These are phyloP conservation scores for Teleogryllus occipitalis DNA, from an alignment of 1,140 invertebrate genomes.

Conservation along the genomic window DNA sequence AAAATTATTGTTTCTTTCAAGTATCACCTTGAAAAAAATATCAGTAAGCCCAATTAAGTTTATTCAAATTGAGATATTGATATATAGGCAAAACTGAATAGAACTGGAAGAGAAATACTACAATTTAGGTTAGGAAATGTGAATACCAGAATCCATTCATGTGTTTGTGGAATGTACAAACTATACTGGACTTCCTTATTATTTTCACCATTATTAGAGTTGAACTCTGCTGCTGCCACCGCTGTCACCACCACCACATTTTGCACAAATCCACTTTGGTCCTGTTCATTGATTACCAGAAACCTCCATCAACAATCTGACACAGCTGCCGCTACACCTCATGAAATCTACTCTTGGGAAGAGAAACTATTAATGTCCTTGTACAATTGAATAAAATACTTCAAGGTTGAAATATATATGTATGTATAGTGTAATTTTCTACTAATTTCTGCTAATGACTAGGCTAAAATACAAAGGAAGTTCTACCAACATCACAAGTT, in stretches of 20 bases:
- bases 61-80: too few species aligned
- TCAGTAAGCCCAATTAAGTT: too few species aligned
- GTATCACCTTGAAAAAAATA: background rate
- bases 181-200: background rate
- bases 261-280: background rate
- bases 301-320: background rate
- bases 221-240: background rate
- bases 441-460: background rate
- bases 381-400: slow-evolving; percentile 1
- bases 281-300: background rate
- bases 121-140: too few species aligned
- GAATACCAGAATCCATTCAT: too few species aligned
- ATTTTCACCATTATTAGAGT: background rate
- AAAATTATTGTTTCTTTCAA: background rate
- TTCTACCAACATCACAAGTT: background rate
- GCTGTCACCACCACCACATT: background rate
- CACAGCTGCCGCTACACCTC: background rate
- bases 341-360: background rate
- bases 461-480: background rate
- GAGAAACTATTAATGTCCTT: background rate
- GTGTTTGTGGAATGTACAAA: too few species aligned
- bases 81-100: too few species aligned
- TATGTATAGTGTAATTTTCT: background rate
- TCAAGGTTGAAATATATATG: background rate
- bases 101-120: too few species aligned